Evolutionary conservation across 2,113 vertebrate genomes (phyloP), one percentile per base, ranked within the genome.

Genomic region (Rhinolophus ferrumequinum): DNA sequence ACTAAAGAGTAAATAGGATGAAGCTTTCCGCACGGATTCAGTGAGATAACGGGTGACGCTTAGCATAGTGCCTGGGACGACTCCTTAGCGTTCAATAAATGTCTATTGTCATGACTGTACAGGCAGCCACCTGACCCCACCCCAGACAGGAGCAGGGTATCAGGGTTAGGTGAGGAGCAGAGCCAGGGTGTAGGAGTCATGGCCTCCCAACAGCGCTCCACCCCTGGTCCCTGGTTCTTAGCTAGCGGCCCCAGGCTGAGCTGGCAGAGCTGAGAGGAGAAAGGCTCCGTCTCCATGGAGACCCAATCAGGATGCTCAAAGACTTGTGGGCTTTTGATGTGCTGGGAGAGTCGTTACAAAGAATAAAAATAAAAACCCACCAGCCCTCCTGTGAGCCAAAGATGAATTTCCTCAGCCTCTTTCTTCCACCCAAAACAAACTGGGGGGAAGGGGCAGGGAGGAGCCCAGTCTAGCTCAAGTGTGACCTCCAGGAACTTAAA

Each of bases 241-340:
- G 41, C 54, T 22, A 33, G 80, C 62, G 30, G 60, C 69, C 69
- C 56, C 58, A 47, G 77, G 58, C 69, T 35, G 30, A 72, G 76
- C 77, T 80, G 47, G 33, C 14, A 52, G 90, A 60, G 52, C 56
- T 28, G 4, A 35, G 70, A 0, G n/a, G 81, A 82, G 76, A 38
- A 30, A 54, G 52, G 26, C 62, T 87, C 52, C 0, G 44, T 92
- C 83, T 96, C 88, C 88, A 96, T 92, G 93, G 93, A 94, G 62
- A 92, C 83, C 21, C 16, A 33, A 50, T 28, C 67, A 33, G 30
- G 62, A 76, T 54, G 76, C 88, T 41, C 4, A 0, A 38, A 70
- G 60, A 44, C 83, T 69, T 44, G 60, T 41, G 76, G 69, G 54
- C 62, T 54, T 88, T 77, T 35, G 30, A 28, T 54, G n/a, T 70